A percentile compares a stretch with the other conserved stretches of the same genome.
These are phyloP conservation scores for Thalpophila matura DNA, from an alignment of 2,888 invertebrate species.

Conservation along the genomic window DNA sequence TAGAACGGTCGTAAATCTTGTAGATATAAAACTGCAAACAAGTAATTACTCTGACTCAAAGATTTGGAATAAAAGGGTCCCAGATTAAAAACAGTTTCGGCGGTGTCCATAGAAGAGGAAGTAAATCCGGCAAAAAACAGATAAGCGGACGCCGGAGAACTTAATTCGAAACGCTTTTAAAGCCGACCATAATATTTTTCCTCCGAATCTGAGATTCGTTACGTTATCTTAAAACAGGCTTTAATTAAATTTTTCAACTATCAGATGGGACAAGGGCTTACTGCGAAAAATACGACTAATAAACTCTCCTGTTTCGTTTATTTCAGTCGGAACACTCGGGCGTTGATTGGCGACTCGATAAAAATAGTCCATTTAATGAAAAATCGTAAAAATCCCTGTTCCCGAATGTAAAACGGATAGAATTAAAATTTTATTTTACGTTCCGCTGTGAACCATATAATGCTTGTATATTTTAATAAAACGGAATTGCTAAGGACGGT, in stretches of 20 bases:
- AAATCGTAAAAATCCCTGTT: conserved; percentile 78
- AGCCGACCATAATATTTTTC: conserved; percentile 70
- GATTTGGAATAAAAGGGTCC: conserved; percentile 64
- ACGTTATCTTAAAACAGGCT: conserved; percentile 75
- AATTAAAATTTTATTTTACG: conserved; percentile 82
- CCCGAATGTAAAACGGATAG: conserved; percentile 69
- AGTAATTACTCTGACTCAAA: conserved; percentile 64
- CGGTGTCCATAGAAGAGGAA: conserved; percentile 66
- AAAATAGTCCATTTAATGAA: conserved; percentile 74
- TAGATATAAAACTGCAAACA: conserved; percentile 66
- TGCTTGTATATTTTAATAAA: conserved; percentile 86
- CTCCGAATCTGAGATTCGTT: conserved; percentile 61
- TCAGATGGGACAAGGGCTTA: conserved; percentile 72
- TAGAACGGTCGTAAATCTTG: conserved; percentile 57
- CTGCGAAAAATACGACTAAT: conserved; percentile 69
- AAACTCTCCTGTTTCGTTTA: conserved; percentile 68
- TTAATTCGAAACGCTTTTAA: conserved; percentile 71
- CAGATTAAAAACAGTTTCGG: conserved; percentile 65
- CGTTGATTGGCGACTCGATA: conserved; percentile 66
- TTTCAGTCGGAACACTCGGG: conserved; percentile 56
- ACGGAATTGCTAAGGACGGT: conserved; percentile 82
- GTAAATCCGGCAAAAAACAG: conserved; percentile 70
- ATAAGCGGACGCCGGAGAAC: conserved; percentile 66
- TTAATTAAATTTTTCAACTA: conserved; percentile 81
- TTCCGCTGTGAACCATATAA: conserved; percentile 78